A percentile compares a stretch with the other conserved stretches of the same genome.
These are phyloP conservation scores for Netelia virgata DNA, from an alignment of 2,888 invertebrate species.

Conservation along the genomic window DNA sequence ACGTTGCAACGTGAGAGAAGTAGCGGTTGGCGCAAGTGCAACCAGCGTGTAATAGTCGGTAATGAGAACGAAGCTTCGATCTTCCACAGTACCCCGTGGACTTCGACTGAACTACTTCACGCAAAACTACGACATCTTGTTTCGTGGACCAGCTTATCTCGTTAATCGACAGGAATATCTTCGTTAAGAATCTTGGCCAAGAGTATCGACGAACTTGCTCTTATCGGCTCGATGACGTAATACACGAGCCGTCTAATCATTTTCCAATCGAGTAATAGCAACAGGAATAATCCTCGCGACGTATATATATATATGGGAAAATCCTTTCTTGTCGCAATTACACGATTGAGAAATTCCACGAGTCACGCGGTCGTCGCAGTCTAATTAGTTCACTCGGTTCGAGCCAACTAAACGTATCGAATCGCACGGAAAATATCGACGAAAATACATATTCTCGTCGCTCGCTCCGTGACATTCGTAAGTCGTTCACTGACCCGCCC, in stretches of 20 bases:
- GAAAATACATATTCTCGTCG: not conserved
- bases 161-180: slow-evolving; percentile 28
- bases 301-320: not conserved
- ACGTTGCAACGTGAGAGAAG: not conserved
- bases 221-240: slow-evolving; percentile 5
- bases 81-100: not conserved
- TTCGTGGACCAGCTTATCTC: slow-evolving; percentile 15
- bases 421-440: not conserved
- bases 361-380: not conserved
- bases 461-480: not conserved
- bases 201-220: slow-evolving; percentile 23
- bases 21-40: slow-evolving; percentile 5
- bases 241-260: not conserved
- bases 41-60: slow-evolving; percentile 19
- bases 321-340: not conserved
- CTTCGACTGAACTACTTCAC: slow-evolving; percentile 42
- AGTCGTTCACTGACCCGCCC: not conserved
- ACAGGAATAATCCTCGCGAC: not conserved
- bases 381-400: not conserved
- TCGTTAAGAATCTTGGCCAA: slow-evolving; percentile 31
- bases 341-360: not conserved
- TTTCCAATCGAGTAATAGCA: no score
- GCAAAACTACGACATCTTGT: slow-evolving; percentile 14
- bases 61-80: slow-evolving; percentile 16
- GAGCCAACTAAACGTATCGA: not conserved